A percentile compares a stretch with the other conserved stretches of the same genome.
These are phyloP conservation scores for Austrofundulus limnaeus DNA, from an alignment of 2,113 vertebrate species.

Conservation along the genomic window DNA sequence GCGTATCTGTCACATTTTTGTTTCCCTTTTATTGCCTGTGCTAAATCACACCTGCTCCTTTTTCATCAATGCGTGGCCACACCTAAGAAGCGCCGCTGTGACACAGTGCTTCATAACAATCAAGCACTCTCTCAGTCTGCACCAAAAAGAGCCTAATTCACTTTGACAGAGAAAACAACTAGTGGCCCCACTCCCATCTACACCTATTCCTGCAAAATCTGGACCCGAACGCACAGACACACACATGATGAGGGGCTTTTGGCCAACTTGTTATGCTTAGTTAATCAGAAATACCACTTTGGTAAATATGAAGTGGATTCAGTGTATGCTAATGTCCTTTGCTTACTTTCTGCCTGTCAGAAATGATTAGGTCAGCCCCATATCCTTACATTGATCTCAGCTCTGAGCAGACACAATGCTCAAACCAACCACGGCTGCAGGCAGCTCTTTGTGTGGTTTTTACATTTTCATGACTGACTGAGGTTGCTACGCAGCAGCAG, in stretches of 20 bases:
- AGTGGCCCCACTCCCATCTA: slow-evolving; percentile 75
- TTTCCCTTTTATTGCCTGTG: slow-evolving; percentile 88
- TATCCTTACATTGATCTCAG: slow-evolving; percentile 60
- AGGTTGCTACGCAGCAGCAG: slow-evolving; percentile 47
- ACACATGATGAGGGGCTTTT: slow-evolving; percentile 21
- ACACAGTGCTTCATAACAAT: slow-evolving; percentile 93
- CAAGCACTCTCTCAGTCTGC: slow-evolving; percentile 89
- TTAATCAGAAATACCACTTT: slow-evolving; percentile 64
- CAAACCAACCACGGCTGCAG: slow-evolving; percentile 31
- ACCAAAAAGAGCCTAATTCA: slow-evolving; percentile 70
- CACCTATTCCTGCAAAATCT: slow-evolving; percentile 20
- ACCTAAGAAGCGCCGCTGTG: slow-evolving; percentile 89
- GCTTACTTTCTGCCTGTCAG: slow-evolving; percentile 66
- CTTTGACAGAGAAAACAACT: slow-evolving; percentile 87
- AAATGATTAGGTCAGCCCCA: slow-evolving; percentile 64
- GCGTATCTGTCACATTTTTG: slow-evolving; percentile 42
- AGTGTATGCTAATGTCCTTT: slow-evolving; percentile 57
- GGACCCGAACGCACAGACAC: slow-evolving; percentile 5
- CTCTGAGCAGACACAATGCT: slow-evolving; percentile 28
- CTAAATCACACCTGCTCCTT: slow-evolving; percentile 94
- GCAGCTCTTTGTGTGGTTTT: slow-evolving; percentile 29
- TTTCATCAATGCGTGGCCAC: slow-evolving; percentile 89
- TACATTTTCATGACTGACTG: slow-evolving; percentile 39
- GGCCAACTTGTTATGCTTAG: slow-evolving; percentile 43
- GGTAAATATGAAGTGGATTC: slow-evolving; percentile 58